Evolutionary conservation across 2,888 invertebrate species (phyloP), one percentile per base, ranked within the genome.

Genomic region (Junonia oenone): DNA sequence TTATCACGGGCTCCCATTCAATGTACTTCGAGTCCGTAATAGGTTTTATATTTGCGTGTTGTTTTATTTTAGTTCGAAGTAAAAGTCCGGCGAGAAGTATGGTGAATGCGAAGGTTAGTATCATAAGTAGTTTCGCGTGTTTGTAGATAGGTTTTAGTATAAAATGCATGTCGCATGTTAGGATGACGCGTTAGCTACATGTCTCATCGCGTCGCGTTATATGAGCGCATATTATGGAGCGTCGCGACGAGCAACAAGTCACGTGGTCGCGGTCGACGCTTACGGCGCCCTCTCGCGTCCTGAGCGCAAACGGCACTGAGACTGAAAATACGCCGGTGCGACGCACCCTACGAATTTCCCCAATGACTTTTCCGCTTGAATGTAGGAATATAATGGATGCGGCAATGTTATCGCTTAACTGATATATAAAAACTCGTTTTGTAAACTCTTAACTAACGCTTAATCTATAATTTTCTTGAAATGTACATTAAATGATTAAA

Each of bases 271-370:
- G 58, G 63, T 65, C 68, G 68, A 73, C 79, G 76, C 76, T 69
- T 66, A 72, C 73, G 76, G 81, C 89, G 88, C 88, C 89, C 88
- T 89, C 88, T 83, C 90, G 78, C 87, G 89, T 73, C 81, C 79
- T 84, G 66, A 69, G 81, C 82, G 79, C 76, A 78, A 79, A 76
- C 83, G 80, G 73, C 76, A 90, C 90, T 90, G 89, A 78, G 80
- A 72, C 72, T 74, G 81, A 83, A 83, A 86, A 85, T 78, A 79
- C 80, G 78, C 70, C 69, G 80, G 76, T 79, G 81, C 86, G 87
- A 78, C 86, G 83, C 88, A 78, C 89, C 86, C 86, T 75, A 81
- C 86, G 81, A 85, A 83, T 87, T 87, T 86, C 82, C 85, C 82
- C 81, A 75, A 78, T 83, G 85, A 84, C 81, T 88, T 88, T 87